A percentile compares a stretch with the other conserved stretches of the same genome.
Evolutionary conservation across 2,113 vertebrate species (phyloP).

Genomic region (Odobenus rosmarus): DNA sequence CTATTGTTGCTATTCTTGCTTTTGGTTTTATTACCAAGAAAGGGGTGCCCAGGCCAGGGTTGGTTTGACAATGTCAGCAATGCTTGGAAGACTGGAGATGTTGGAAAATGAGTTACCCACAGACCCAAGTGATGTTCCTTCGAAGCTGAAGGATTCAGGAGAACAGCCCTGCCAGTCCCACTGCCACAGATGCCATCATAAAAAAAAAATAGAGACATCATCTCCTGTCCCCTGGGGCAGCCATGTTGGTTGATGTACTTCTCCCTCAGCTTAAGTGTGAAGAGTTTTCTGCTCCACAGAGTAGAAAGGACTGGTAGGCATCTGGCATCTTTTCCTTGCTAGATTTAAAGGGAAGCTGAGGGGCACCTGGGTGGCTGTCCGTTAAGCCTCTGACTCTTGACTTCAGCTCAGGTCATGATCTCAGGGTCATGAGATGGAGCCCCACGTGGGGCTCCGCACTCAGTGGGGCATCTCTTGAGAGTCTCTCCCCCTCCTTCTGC

Average conservation of each 20-base stretch:
- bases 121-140: neutral
- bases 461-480: neutral
- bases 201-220: neutral
- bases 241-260: neutral
- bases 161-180: neutral
- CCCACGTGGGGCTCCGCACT: neutral
- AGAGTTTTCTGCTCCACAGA: neutral
- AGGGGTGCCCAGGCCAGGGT: neutral
- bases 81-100: neutral
- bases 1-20: neutral
- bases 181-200: neutral
- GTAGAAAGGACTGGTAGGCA: neutral
- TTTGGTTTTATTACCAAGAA: neutral
- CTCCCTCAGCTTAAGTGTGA: neutral
- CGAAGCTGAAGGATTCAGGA: neutral
- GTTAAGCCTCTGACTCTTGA: neutral
- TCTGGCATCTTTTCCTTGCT: neutral
- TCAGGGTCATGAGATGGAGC: neutral
- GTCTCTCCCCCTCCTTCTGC: neutral
- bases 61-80: neutral
- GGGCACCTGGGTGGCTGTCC: neutral
- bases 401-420: neutral
- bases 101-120: neutral
- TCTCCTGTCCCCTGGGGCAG: neutral
- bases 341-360: neutral